phyloP scores from a whole-genome alignment of 1,140 invertebrate species.

The Scaptomyza montana region DNA sequence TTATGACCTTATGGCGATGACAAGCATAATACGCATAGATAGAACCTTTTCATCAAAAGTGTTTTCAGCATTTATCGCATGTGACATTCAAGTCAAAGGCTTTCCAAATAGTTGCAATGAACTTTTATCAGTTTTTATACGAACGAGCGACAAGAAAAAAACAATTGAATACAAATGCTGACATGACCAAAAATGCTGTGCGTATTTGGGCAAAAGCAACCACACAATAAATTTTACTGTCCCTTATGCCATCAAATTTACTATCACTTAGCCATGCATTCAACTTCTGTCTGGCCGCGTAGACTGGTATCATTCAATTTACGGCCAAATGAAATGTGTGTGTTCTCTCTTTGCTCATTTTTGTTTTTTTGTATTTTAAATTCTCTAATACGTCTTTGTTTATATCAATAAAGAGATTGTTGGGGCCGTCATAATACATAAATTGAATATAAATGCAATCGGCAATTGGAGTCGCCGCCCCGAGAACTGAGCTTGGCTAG shows the following conservation, averaged over 20 bases:
- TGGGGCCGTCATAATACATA: slow-evolving; percentile 55
- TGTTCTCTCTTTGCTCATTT: slow-evolving; percentile 9
- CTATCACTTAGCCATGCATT: slow-evolving; percentile 55
- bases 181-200: slow-evolving; percentile 34
- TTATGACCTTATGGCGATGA: slow-evolving; percentile 21
- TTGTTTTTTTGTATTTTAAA: slow-evolving; percentile 62
- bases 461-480: slow-evolving; percentile 9
- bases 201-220: slow-evolving; percentile 20
- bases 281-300: slow-evolving; percentile 56
- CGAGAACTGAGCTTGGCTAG: slow-evolving; percentile 1
- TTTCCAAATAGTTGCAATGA: slow-evolving; percentile 77
- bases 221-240: slow-evolving; percentile 75
- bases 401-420: slow-evolving; percentile 19
- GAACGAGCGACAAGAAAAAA: neutral
- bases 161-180: slow-evolving; percentile 18
- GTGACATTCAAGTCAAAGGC: slow-evolving; percentile 64
- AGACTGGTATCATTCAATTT: slow-evolving; percentile 73
- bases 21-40: neutral
- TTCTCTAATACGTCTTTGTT: slow-evolving; percentile 73
- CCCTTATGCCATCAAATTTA: slow-evolving; percentile 68
- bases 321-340: slow-evolving; percentile 47
- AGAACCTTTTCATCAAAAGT: slow-evolving; percentile 33
- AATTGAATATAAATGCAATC: slow-evolving; percentile 52
- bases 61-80: slow-evolving; percentile 50
- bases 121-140: slow-evolving; percentile 70